These are phyloP conservation scores for Distichodus sexfasciatus DNA, from an alignment of 2,797 vertebrate species.

Conservation along the genomic window DNA sequence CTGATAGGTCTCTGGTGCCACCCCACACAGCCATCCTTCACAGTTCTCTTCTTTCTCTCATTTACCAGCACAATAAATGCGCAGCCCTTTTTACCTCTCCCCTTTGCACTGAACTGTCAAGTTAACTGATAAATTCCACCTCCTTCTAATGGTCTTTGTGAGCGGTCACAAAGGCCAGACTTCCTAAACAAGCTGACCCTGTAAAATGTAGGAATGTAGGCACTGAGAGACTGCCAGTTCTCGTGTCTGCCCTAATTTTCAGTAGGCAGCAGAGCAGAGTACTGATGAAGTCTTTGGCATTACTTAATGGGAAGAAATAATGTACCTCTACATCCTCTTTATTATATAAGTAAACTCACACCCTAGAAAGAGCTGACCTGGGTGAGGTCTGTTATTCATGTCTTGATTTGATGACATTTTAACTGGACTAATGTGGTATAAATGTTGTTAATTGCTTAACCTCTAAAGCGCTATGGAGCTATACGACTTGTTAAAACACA, in stretches of 20 bases:
- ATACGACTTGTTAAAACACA: no score
- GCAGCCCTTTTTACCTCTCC: slow-evolving; percentile 17
- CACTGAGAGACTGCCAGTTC: slow-evolving; percentile 48
- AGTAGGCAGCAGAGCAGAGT: neutral
- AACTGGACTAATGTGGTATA: no score
- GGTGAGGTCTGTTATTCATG: no score
- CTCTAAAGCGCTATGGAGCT: no score
- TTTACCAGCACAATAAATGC: slow-evolving; percentile 29
- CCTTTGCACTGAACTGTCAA: slow-evolving; percentile 62
- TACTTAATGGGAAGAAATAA: neutral
- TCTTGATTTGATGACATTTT: no score
- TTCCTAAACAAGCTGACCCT: slow-evolving; percentile 56
- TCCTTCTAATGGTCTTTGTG: slow-evolving; percentile 62
- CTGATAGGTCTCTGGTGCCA: slow-evolving; percentile 54
- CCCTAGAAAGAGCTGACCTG: no score
- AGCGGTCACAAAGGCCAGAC: slow-evolving; percentile 60
- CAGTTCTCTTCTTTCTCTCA: slow-evolving; percentile 25
- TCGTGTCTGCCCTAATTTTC: slow-evolving; percentile 53
- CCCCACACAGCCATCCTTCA: slow-evolving; percentile 42
- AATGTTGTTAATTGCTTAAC: no score
- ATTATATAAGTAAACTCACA: no score
- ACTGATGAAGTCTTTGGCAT: neutral
- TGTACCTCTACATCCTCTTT: neutral
- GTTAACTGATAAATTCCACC: slow-evolving; percentile 58
- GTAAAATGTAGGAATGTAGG: slow-evolving; percentile 58